These are phyloP conservation scores for Andrena camellia DNA, from an alignment of 2,888 invertebrate species.

Conservation along the genomic window DNA sequence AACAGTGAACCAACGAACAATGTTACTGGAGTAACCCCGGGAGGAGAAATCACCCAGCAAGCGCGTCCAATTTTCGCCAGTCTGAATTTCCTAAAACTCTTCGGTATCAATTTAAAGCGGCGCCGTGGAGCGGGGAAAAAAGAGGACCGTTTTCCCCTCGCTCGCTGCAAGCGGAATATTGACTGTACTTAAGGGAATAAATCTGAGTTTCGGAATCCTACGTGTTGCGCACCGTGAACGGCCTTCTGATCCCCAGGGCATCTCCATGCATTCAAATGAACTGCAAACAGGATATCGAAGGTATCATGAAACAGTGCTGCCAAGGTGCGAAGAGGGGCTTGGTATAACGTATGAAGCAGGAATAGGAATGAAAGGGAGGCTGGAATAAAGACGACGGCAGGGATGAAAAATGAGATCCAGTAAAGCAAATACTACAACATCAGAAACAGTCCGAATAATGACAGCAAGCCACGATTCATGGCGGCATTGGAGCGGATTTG, in stretches of 20 bases:
- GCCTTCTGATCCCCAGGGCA: constrained; percentile 67
- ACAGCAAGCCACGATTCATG: neutral
- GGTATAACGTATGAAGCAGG: constrained; percentile 23
- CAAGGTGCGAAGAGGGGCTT: constrained; percentile 18
- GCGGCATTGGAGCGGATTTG: neutral
- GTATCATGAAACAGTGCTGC: constrained; percentile 54
- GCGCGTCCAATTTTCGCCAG: constrained; percentile 47
- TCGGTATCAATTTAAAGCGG: constrained; percentile 50
- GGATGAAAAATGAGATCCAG: constrained; percentile 19
- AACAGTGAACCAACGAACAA: neutral
- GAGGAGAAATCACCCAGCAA: constrained; percentile 13
- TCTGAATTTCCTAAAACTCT: constrained; percentile 49
- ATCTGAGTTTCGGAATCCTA: constrained; percentile 71
- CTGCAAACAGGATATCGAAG: constrained; percentile 71
- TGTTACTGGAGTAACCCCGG: neutral
- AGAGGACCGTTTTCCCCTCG: neutral
- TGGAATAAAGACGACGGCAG: constrained; percentile 19
- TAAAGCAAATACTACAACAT: neutral
- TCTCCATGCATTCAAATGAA: constrained; percentile 75
- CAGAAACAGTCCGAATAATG: neutral
- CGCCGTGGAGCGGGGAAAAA: neutral
- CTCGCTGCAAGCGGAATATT: constrained; percentile 50
- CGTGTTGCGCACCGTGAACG: constrained; percentile 71
- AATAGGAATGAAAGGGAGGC: constrained; percentile 48
- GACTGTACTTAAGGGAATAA: constrained; percentile 73